phyloP scores from a whole-genome alignment of 2,888 invertebrate species.

The Plebejus anna region DNA sequence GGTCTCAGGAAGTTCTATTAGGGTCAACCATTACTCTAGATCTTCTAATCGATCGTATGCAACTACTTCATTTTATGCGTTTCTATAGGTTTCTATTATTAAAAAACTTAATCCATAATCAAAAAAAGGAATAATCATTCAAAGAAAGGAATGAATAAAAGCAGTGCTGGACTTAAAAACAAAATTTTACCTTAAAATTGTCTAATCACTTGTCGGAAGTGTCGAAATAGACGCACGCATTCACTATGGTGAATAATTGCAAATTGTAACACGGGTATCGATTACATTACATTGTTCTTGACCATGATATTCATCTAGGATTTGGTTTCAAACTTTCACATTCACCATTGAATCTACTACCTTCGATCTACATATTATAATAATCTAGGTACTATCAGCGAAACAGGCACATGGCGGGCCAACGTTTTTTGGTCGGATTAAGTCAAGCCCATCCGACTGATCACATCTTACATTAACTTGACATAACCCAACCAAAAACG shows the following conservation, averaged over 20 bases:
- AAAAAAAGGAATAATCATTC: neutral
- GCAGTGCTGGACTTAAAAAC: neutral
- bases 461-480: too few relatives aligned
- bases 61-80: slow-evolving; percentile 33
- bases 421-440: too few relatives aligned
- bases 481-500: too few relatives aligned
- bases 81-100: slow-evolving; percentile 32
- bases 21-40: slow-evolving; percentile 42
- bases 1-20: slow-evolving; percentile 48
- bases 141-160: neutral
- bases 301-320: neutral
- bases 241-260: neutral
- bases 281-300: slow-evolving; percentile 1
- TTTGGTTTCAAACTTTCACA: neutral
- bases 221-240: neutral
- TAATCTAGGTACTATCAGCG: neutral
- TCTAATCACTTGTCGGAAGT: neutral
- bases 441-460: too few relatives aligned
- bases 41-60: slow-evolving; percentile 34
- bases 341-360: neutral
- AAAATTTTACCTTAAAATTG: neutral
- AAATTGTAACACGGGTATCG: neutral
- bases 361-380: neutral
- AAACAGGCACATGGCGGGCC: neutral
- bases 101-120: slow-evolving; percentile 24